Conservation (phyloP, 2,888 invertebrate genomes). For the Coronaproctus castanopsis region DNA sequence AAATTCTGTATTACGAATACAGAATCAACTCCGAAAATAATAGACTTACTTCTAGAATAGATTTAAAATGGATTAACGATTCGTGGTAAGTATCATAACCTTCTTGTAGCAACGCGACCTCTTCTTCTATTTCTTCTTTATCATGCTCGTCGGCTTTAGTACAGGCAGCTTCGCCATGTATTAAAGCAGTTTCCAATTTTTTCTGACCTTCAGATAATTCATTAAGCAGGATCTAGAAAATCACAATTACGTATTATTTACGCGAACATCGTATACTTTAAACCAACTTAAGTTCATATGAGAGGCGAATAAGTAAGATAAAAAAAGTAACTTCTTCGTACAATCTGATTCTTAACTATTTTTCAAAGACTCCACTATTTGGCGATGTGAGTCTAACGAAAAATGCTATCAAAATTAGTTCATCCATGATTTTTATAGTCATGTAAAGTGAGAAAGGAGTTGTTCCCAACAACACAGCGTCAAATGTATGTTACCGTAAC, state of each 20-base stretch:
- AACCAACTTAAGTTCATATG: too few species aligned
- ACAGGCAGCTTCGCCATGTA: constrained; percentile 70
- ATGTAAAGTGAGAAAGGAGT: too few species aligned
- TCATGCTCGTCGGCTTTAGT: constrained; percentile 65
- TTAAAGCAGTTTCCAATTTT: constrained; percentile 61
- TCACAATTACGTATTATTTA: too few species aligned
- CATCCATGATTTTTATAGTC: too few species aligned
- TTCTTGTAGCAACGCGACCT: constrained; percentile 72
- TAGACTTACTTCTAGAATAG: constrained; percentile 42
- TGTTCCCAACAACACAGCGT: too few species aligned
- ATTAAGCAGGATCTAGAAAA: constrained; percentile 43
- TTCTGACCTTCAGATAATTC: constrained; percentile 65
- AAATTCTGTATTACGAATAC: too few species aligned
- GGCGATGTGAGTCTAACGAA: too few species aligned
- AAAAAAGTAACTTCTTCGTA: background rate
- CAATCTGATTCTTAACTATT: background rate
- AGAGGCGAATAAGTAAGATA: constrained; percentile 7
- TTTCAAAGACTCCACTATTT: too few species aligned
- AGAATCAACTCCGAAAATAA: too few species aligned
- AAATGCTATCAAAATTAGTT: too few species aligned
- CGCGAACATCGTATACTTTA: too few species aligned
- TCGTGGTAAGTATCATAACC: constrained; percentile 68
- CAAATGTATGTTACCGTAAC: too few species aligned
- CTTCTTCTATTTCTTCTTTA: constrained; percentile 75
- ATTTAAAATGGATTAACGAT: constrained; percentile 55